Conservation (phyloP, 2,797 vertebrate genomes). For the Karalla daura region DNA sequence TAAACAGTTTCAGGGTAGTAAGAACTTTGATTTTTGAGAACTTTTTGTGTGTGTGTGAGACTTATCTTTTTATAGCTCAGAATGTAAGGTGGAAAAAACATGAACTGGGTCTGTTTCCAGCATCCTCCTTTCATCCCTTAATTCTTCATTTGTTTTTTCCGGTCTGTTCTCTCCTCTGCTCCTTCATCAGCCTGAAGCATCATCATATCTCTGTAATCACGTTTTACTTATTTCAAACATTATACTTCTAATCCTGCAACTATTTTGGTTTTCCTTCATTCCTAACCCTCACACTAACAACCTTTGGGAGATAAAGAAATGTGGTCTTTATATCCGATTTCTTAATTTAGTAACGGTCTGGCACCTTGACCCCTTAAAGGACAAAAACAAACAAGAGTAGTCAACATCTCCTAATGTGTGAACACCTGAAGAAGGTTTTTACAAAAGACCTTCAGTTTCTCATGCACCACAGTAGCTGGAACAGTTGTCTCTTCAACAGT, state of each 20-base stretch:
- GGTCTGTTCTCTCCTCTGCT: neutral
- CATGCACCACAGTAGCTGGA: neutral
- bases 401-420: neutral
- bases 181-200: conserved; percentile 1
- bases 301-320: neutral
- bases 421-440: neutral
- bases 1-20: conserved; percentile 13
- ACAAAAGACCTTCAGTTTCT: conserved; percentile 18
- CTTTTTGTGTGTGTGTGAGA: neutral
- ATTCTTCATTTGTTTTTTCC: neutral
- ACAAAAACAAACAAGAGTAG: neutral
- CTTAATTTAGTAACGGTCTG: neutral
- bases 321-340: neutral
- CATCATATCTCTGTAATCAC: neutral
- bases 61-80: conserved; percentile 17
- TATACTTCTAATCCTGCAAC: too few relatives aligned
- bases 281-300: neutral
- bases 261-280: neutral
- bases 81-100: conserved; percentile 15
- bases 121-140: neutral
- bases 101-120: neutral
- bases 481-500: conserved; percentile 22
- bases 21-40: conserved; percentile 16
- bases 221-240: neutral
- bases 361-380: neutral